Evolutionary conservation across 2,888 invertebrate genomes (phyloP).

Genomic region (Xanthorhoe designata): DNA sequence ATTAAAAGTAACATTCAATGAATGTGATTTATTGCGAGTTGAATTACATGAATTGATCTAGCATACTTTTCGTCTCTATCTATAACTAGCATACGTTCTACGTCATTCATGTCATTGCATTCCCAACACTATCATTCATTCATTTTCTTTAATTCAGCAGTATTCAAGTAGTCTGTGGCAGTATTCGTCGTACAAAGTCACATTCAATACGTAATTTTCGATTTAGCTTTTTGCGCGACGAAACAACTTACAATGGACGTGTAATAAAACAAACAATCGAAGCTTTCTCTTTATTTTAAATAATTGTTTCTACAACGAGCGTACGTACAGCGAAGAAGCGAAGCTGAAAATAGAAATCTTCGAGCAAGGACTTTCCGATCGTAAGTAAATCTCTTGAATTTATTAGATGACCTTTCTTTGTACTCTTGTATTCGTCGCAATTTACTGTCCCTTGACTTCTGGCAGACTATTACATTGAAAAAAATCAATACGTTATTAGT

Average conservation of each 20-base stretch:
- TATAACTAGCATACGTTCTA: too few relatives aligned
- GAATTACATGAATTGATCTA: too few relatives aligned
- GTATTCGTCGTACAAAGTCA: neutral
- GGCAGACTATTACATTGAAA: constrained; percentile 3
- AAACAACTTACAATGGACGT: constrained; percentile 61
- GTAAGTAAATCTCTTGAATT: constrained; percentile 55
- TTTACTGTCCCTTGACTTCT: constrained; percentile 37
- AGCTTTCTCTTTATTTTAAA: constrained; percentile 56
- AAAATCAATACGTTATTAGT: constrained; percentile 17
- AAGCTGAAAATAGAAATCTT: constrained; percentile 34
- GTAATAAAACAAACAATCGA: constrained; percentile 50
- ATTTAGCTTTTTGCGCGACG: constrained; percentile 49
- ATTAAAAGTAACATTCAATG: too few relatives aligned
- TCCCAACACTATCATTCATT: neutral
- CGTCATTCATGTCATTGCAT: too few relatives aligned
- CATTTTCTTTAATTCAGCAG: neutral
- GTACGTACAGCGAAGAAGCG: constrained; percentile 23
- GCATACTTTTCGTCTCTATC: too few relatives aligned
- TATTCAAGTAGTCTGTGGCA: neutral
- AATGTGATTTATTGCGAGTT: too few relatives aligned
- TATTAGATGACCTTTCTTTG: constrained; percentile 71
- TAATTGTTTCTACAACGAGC: constrained; percentile 42
- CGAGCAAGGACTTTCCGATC: constrained; percentile 37
- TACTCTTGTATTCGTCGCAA: constrained; percentile 64
- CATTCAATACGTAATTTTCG: neutral